Conservation (phyloP, 2,888 invertebrate genomes). For the Timema podura region DNA sequence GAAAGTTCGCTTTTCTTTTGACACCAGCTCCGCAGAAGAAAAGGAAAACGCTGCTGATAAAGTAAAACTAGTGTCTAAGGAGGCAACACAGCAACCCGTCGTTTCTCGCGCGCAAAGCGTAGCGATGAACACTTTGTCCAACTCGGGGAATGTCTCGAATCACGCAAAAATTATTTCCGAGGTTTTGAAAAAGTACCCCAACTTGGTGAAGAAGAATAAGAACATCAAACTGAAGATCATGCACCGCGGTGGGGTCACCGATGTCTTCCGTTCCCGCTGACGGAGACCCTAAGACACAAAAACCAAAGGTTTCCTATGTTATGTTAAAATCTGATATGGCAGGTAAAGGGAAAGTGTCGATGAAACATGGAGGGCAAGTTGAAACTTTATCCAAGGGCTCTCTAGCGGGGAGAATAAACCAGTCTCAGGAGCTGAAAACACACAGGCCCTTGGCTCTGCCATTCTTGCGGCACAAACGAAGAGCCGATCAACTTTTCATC, state of each 20-base stretch:
- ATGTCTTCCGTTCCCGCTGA: constrained; percentile 23
- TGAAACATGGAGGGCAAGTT: constrained; percentile 24
- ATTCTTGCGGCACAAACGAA: constrained; percentile 66
- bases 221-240: constrained; percentile 83
- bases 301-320: constrained; percentile 48
- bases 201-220: constrained; percentile 80
- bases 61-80: neutral
- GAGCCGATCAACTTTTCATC: constrained; percentile 68
- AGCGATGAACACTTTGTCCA: constrained; percentile 11
- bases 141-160: constrained; percentile 44
- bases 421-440: constrained; percentile 39
- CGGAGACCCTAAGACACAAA: constrained; percentile 20
- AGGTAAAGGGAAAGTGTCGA: constrained; percentile 34
- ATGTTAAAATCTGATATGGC: constrained; percentile 47
- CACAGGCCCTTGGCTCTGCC: constrained; percentile 75
- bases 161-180: constrained; percentile 86
- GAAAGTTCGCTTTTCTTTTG: constrained; percentile 53
- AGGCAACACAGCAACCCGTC: neutral
- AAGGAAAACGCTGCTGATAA: constrained; percentile 51
- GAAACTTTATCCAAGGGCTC: constrained; percentile 22
- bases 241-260: constrained; percentile 38
- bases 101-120: neutral
- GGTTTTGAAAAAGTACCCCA: constrained; percentile 82
- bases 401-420: constrained; percentile 29
- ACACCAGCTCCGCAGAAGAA: constrained; percentile 44